phyloP scores from a whole-genome alignment of 2,113 vertebrate species.

The Colossoma macropomum region DNA sequence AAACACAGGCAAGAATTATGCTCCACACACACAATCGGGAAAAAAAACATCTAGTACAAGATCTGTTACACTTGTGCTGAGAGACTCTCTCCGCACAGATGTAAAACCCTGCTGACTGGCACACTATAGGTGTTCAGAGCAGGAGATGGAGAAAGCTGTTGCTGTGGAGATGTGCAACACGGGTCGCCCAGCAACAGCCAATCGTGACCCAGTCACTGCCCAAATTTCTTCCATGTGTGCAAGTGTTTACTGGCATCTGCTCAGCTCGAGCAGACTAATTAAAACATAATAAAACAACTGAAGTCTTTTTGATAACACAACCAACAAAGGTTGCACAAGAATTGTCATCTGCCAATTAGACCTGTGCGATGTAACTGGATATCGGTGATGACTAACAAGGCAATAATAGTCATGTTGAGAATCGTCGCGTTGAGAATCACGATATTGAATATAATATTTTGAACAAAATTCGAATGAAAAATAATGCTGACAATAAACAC shows the following conservation, averaged over 20 bases:
- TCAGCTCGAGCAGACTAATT: slow-evolving; percentile 19
- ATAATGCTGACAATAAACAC: too few relatives aligned
- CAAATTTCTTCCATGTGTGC: slow-evolving; percentile 45
- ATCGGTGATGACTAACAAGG: background rate
- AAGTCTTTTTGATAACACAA: slow-evolving; percentile 41
- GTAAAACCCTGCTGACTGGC: slow-evolving; percentile 17
- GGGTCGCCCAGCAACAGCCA: slow-evolving; percentile 78
- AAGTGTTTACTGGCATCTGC: slow-evolving; percentile 55
- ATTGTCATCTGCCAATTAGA: background rate
- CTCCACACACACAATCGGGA: slow-evolving; percentile 30
- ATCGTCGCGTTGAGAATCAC: too few relatives aligned
- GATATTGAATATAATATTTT: too few relatives aligned
- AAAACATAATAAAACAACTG: slow-evolving; percentile 53
- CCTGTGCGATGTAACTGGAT: background rate
- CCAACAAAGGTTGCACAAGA: slow-evolving; percentile 24
- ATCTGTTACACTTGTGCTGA: slow-evolving; percentile 7
- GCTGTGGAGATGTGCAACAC: slow-evolving; percentile 73
- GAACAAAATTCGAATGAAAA: too few relatives aligned
- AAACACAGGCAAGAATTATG: slow-evolving; percentile 45
- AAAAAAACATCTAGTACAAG: background rate
- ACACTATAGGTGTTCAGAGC: slow-evolving; percentile 49
- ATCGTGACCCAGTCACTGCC: slow-evolving; percentile 70
- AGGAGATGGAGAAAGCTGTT: slow-evolving; percentile 75
- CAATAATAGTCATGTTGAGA: too few relatives aligned
- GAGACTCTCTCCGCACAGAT: background rate